Evolutionary conservation across 2,888 invertebrate genomes (phyloP), one percentile per base, ranked within the genome.

Genomic region (Ceratothoa steindachneri): DNA sequence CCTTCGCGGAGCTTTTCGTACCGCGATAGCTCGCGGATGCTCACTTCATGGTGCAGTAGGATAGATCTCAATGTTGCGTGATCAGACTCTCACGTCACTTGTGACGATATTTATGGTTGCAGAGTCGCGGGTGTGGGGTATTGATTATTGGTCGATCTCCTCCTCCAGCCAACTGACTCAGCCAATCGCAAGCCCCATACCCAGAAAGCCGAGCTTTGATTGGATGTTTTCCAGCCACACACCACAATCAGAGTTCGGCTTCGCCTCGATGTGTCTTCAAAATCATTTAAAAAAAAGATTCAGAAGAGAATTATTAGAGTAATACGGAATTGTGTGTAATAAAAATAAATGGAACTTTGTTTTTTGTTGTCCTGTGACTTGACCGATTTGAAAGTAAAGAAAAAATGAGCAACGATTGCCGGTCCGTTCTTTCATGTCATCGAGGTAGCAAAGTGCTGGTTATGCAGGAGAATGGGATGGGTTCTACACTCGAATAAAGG

Each of bases 201-300:
- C 60, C 65, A 29, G 28, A 51, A 19, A 71, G 71, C 66, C 66
- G 30, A 22, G 24, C 51, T 30, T 30, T 71, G 71, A 71, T 71
- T 71, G 71, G 71, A 51, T 71, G 71, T 66, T 66, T 70, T 71
- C 71, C 71, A 71, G 71, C 71, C 71, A 60, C 30, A 22, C 71
- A 66, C 51, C 71, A 22, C 24, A 60, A 60, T 60, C 60, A 60
- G 60, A 60, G 24, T 60, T 60, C 60, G 60, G 60, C 60, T 60
- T 60, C 60, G 60, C 60, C 60, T 60, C 24, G n/a, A n/a, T 60
- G 60, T 60, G 60, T 60, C 60, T 60, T 60, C 22, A 60, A 60
- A 60, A 60, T 60, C 24, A 24, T 24, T 60, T 22, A 60, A 12
- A 60, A n/a, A 24, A n/a, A 60, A 60, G 24, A 60, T n/a, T 2